Percentiles rank a stretch among this genome's conserved stretches.
phyloP scores from a whole-genome alignment of 2,888 invertebrate species.

The Drosophila ochracea region DNA sequence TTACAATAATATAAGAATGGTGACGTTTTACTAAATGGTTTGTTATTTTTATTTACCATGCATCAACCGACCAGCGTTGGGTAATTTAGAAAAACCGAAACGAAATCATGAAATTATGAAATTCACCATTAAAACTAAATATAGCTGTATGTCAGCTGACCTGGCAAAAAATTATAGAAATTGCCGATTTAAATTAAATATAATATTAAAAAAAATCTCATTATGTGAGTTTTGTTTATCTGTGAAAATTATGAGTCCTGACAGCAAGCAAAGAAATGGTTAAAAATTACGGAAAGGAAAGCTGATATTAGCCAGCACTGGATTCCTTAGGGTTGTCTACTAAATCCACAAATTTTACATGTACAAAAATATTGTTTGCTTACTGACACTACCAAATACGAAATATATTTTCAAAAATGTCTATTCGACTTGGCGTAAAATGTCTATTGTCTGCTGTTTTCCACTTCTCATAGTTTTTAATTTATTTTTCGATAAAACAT shows the following conservation, averaged over 20 bases:
- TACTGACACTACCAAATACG: background rate
- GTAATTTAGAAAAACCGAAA: background rate
- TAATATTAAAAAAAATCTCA: constrained; percentile 25
- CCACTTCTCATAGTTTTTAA: background rate
- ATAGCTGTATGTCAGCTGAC: no score
- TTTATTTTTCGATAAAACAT: constrained; percentile 2
- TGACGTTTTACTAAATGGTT: no score
- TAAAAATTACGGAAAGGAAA: constrained; percentile 37
- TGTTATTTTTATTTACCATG: no score
- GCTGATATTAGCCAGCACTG: background rate
- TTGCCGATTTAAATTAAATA: constrained; percentile 8
- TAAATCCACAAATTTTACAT: background rate
- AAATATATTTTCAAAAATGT: background rate
- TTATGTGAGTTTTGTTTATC: background rate
- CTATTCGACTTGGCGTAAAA: background rate
- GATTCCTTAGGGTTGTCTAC: constrained; percentile 23
- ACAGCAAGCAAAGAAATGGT: background rate
- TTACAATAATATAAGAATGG: no score
- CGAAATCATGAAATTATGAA: constrained; percentile 39
- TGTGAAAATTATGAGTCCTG: no score
- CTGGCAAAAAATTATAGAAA: constrained; percentile 33
- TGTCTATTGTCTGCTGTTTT: background rate
- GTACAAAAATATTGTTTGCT: background rate
- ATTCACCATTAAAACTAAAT: constrained; percentile 19
- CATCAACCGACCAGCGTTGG: no score